These are phyloP conservation scores for Chelonoidis abingdonii DNA, from an alignment of 2,113 vertebrate genomes.

Conservation along the genomic window DNA sequence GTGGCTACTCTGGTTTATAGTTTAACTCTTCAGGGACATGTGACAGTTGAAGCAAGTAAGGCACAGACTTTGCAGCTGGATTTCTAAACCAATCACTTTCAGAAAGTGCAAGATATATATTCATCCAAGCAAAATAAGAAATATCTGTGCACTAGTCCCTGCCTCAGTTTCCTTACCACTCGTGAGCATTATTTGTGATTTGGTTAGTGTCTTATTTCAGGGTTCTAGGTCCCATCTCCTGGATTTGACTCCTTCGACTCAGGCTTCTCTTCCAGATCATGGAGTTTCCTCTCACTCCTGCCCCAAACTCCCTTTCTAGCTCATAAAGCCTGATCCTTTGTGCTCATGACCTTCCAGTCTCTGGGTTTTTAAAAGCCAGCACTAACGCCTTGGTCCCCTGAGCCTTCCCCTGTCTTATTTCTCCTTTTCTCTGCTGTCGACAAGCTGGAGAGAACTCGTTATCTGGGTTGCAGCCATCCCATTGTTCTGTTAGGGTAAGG, in stretches of 20 bases:
- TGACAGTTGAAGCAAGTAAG: not conserved
- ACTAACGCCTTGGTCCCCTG: not conserved
- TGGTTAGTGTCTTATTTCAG: not conserved
- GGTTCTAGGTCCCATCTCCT: not conserved
- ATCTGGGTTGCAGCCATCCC: accelerated
- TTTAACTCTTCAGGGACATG: not conserved
- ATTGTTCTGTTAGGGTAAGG: not conserved
- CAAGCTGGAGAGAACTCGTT: not conserved
- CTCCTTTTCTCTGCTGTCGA: not conserved
- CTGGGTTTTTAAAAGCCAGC: not conserved
- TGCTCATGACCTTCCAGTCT: not conserved
- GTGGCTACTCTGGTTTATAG: not conserved
- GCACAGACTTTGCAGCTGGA: not conserved
- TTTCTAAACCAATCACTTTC: not conserved
- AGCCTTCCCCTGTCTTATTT: not conserved
- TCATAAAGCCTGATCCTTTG: too few species aligned
- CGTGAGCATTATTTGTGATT: not conserved
- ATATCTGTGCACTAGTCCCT: not conserved
- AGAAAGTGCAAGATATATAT: not conserved
- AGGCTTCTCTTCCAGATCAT: not conserved
- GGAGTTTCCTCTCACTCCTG: not conserved
- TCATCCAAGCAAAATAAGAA: not conserved
- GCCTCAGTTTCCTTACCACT: not conserved
- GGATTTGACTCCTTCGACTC: not conserved
- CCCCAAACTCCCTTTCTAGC: not conserved